Conservation (phyloP, 2,113 vertebrate species). For the Cheirogaleus medius region DNA sequence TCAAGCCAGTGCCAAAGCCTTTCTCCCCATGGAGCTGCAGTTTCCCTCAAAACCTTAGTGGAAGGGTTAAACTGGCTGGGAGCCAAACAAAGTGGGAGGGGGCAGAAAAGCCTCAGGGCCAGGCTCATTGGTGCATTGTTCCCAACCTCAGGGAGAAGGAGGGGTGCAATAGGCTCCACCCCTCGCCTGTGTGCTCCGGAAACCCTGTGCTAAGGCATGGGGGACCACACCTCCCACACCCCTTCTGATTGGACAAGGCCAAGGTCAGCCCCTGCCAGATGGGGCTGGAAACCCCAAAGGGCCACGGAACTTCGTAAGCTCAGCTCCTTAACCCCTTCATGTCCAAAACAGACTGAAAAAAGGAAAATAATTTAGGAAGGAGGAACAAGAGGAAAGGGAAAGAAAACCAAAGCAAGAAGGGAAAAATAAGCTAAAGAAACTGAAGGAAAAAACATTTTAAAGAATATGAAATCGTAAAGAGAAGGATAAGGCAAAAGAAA, state of each 20-base stretch:
- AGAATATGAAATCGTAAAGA: not conserved
- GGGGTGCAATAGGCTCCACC: constrained; percentile 80
- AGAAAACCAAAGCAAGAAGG: not conserved
- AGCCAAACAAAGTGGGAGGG: constrained; percentile 39
- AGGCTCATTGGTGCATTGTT: constrained; percentile 68
- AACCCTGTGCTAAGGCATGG: constrained; percentile 82
- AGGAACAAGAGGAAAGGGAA: not conserved
- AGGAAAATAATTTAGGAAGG: not conserved
- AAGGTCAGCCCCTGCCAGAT: constrained; percentile 88
- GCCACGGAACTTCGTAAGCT: constrained; percentile 56
- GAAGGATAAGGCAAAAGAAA: not conserved
- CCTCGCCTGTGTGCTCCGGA: constrained; percentile 85
- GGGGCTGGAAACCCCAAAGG: constrained; percentile 88
- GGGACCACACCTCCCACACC: constrained; percentile 66
- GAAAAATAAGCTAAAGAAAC: not conserved
- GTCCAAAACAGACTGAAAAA: not conserved
- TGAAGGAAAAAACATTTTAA: not conserved
- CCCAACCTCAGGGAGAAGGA: not conserved
- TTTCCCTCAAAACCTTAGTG: constrained; percentile 10
- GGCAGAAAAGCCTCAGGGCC: constrained; percentile 8
- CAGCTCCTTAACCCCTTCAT: constrained; percentile 64
- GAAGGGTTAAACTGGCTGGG: constrained; percentile 67
- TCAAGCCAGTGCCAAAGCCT: constrained; percentile 31
- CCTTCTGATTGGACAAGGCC: constrained; percentile 83
- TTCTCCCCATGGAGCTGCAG: constrained; percentile 14